Evolutionary conservation across 2,797 vertebrate genomes (phyloP), one percentile per base, ranked within the genome.

Genomic region (Macropodus opercularis): DNA sequence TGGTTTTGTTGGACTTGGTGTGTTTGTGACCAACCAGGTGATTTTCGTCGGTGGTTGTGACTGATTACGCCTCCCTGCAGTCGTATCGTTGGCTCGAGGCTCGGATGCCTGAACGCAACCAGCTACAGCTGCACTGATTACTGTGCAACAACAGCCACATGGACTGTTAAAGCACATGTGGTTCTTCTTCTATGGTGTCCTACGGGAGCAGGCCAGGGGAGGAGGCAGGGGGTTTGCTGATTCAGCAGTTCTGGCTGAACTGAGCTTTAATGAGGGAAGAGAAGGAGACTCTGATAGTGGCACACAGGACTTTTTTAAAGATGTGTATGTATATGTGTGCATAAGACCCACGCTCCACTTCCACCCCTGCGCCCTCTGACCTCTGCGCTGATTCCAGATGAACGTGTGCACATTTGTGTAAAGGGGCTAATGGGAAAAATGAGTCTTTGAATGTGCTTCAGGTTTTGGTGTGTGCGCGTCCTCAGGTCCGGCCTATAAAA

Each of bases 201-300:
- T 70, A 7, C 0, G 72, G 78, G 79, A 74, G 41, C 0, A 13
- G 15, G n/a, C 23, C 3, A 3, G 3, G 39, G 26, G 66, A 62
- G 15, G 23, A 29, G 49, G 3, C 7, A 19, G 34, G 22, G 35
- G 6, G 14, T n/a, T 52, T 59, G 75, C 81, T 82, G 84, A 87
- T 72, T 86, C 77, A 60, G 81, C 70, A 53, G 42, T 50, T 74
- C 39, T 53, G 57, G 49, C 50, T 38, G 43, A 63, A 41, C 47
- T 38, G 36, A 41, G 78, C 63, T 77, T 63, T 87, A 86, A 85
- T 79, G 79, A 84, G 79, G 47, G 27, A 42, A 41, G 62, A 70
- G 58, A 3, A 40, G 19, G 58, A 48, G 44, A 22, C 32, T 31
- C 17, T 42, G 67, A 76, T 68, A 47, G 41, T 52, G 60, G 15